Evolutionary conservation across 2,797 vertebrate genomes (phyloP).

Genomic region (Pseudochirops cupreus): DNA sequence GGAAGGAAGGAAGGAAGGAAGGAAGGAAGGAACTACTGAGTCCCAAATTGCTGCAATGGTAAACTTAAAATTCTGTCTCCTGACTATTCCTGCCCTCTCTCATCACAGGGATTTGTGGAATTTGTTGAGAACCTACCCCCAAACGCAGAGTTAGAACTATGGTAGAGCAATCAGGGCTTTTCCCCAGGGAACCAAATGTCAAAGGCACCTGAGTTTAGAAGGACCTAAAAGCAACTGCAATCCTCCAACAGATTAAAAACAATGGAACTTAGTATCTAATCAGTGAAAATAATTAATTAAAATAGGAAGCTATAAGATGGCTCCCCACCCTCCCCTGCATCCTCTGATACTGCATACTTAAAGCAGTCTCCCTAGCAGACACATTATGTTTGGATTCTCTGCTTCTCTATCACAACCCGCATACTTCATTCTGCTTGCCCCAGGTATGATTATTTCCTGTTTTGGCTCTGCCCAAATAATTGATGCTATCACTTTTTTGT

Average conservation of each 20-base stretch:
- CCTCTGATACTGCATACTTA: background rate
- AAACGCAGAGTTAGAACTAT: background rate
- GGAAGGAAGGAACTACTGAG: background rate
- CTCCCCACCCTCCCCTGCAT: background rate
- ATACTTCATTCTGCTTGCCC: background rate
- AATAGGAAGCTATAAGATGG: background rate
- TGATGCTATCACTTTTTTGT: background rate
- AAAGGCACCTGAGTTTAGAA: background rate
- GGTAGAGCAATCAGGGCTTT: background rate
- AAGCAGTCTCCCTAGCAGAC: background rate
- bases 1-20: background rate
- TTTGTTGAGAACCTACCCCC: background rate
- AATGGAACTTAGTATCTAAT: constrained; percentile 1
- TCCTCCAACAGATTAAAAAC: constrained; percentile 3
- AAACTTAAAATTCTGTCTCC: background rate
- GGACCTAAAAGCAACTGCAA: background rate
- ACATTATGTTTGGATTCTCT: background rate
- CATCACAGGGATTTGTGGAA: background rate
- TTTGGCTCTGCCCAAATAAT: background rate
- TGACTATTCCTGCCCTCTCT: background rate
- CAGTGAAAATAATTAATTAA: constrained; percentile 27
- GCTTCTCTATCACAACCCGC: background rate
- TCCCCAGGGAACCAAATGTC: background rate
- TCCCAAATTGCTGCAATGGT: background rate
- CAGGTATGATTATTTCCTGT: background rate